Evolutionary conservation across 2,113 vertebrate genomes (phyloP).

Genomic region (Eubucco bourcierii): DNA sequence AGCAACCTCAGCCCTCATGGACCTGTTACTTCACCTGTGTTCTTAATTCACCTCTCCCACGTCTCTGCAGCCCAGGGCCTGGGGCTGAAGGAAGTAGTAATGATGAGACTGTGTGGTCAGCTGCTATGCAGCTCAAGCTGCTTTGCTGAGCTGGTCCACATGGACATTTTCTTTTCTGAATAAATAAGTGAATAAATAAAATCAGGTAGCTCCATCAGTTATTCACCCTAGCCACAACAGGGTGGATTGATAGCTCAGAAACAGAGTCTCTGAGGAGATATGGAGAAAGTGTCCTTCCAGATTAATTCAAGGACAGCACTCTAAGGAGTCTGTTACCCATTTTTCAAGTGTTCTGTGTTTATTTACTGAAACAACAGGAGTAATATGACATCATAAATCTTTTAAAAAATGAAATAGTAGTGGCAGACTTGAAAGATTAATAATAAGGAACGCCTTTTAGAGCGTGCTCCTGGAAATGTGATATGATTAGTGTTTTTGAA

Average conservation of each 20-base stretch:
- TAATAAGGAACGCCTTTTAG: conserved; percentile 64
- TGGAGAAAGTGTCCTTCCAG: conserved; percentile 26
- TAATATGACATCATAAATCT: conserved; percentile 62
- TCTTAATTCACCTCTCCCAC: not conserved
- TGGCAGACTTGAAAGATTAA: conserved; percentile 69
- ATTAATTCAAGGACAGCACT: conserved; percentile 58
- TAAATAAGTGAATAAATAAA: conserved; percentile 27
- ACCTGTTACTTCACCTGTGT: not conserved
- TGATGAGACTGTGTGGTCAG: accelerated
- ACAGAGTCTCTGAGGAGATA: not conserved
- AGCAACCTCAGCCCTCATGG: not conserved
- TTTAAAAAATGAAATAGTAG: conserved; percentile 70
- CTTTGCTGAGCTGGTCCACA: not conserved
- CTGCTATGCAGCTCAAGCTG: not conserved
- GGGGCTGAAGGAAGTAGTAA: accelerated
- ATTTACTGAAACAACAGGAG: conserved; percentile 64
- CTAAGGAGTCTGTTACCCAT: conserved; percentile 34
- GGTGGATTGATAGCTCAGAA: conserved; percentile 41
- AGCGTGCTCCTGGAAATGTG: conserved; percentile 61
- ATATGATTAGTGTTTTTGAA: conserved; percentile 63
- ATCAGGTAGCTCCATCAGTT: not conserved
- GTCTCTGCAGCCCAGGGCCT: not conserved
- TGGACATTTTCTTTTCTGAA: not conserved
- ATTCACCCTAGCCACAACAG: not conserved
- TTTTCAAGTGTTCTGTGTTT: conserved; percentile 55